Percentiles rank a stretch among this genome's conserved stretches.
phyloP scores from a whole-genome alignment of 1,140 invertebrate species.

The Ctenoplectra terminalis region DNA sequence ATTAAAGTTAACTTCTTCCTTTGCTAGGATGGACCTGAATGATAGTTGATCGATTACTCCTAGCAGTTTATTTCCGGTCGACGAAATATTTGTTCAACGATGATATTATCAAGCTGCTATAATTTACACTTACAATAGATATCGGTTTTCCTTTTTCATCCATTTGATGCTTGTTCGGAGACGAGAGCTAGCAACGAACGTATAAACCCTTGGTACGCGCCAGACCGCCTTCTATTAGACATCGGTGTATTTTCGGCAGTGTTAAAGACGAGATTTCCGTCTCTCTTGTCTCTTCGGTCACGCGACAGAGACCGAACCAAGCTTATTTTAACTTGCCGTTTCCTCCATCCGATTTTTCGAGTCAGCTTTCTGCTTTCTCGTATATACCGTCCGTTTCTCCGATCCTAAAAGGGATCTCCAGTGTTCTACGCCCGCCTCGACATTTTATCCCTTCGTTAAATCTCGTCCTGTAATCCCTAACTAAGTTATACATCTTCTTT shows the following conservation, averaged over 20 bases:
- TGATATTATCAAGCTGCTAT: background rate
- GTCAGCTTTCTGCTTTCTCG: background rate
- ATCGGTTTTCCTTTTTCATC: slow-evolving; percentile 26
- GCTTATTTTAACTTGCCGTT: slow-evolving; percentile 54
- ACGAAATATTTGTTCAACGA: background rate
- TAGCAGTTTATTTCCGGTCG: slow-evolving; percentile 18
- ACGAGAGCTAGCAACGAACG: background rate
- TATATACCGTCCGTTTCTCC: background rate
- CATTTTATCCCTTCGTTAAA: slow-evolving; percentile 47
- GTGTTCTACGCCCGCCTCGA: background rate
- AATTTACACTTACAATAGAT: slow-evolving; percentile 21
- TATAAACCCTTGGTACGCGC: slow-evolving; percentile 13
- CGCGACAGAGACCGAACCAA: background rate
- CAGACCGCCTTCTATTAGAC: slow-evolving; percentile 19
- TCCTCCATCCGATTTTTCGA: slow-evolving; percentile 46
- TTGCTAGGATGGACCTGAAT: background rate
- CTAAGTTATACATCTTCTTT: slow-evolving; percentile 1
- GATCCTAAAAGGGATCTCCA: slow-evolving; percentile 7
- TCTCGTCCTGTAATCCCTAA: slow-evolving; percentile 10
- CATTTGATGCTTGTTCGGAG: slow-evolving; percentile 21
- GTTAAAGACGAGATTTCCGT: slow-evolving; percentile 17
- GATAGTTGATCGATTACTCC: slow-evolving; percentile 2
- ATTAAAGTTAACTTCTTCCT: background rate
- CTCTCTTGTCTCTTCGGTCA: background rate
- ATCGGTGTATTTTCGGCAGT: slow-evolving; percentile 40